Percentiles rank a stretch among this genome's conserved stretches.
phyloP scores from a whole-genome alignment of 2,888 invertebrate species.

The Galeruca laticollis region DNA sequence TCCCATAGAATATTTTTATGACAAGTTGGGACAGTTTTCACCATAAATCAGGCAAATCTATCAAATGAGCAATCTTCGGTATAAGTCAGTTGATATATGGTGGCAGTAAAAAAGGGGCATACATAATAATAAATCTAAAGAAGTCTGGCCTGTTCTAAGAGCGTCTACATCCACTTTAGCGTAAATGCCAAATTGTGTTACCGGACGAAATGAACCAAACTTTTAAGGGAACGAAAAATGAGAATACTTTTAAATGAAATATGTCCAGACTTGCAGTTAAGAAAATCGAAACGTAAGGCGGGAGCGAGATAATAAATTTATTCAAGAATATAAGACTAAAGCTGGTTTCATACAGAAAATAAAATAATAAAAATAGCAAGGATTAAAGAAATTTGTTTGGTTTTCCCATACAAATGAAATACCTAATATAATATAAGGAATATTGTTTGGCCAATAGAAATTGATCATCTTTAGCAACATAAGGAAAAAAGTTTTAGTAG shows the following conservation, averaged over 20 bases:
- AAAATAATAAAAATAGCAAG: no score
- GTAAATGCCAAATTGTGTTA: conserved; percentile 31
- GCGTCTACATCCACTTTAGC: conserved; percentile 25
- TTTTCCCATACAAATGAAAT: no score
- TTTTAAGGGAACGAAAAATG: conserved; percentile 14
- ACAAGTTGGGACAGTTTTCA: conserved; percentile 25
- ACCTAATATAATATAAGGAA: no score
- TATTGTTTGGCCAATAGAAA: no score
- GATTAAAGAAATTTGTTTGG: no score
- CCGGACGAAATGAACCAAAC: conserved; percentile 21
- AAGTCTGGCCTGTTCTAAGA: conserved; percentile 2
- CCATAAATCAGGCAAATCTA: conserved; percentile 34
- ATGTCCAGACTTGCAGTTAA: neutral
- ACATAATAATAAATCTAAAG: conserved; percentile 35
- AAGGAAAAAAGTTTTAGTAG: no score
- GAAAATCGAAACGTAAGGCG: neutral
- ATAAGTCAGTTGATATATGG: conserved; percentile 27
- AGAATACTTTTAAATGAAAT: neutral
- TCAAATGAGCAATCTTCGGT: conserved; percentile 36
- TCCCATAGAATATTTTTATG: conserved; percentile 27
- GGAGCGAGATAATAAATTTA: neutral
- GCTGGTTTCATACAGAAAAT: no score
- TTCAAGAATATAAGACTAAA: no score
- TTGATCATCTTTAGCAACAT: no score
- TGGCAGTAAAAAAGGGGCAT: conserved; percentile 25